Conservation (phyloP, 2,113 vertebrate genomes). For the Mustelus asterias region DNA sequence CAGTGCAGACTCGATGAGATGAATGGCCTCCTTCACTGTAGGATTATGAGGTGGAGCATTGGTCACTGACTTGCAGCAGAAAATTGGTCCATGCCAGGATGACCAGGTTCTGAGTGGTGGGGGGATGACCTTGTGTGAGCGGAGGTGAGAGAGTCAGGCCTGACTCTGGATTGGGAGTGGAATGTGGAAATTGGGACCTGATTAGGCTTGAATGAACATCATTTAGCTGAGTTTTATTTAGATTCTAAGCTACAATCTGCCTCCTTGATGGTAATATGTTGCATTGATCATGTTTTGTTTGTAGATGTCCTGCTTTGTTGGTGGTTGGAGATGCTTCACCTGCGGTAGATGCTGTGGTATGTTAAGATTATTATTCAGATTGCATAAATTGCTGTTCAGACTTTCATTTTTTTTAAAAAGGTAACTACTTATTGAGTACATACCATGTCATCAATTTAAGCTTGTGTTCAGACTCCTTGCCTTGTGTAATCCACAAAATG, state of each 20-base stretch:
- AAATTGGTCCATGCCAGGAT: background rate
- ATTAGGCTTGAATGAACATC: background rate
- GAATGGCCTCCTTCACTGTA: too few species aligned
- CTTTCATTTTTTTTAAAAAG: background rate
- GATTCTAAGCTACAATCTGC: background rate
- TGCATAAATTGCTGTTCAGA: background rate
- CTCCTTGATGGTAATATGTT: background rate
- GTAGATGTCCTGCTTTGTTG: conserved; percentile 73
- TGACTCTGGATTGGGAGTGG: too few species aligned
- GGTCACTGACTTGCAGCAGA: background rate
- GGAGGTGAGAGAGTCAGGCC: too few species aligned
- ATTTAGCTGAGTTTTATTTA: background rate
- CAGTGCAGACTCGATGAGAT: too few species aligned
- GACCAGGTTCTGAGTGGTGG: background rate
- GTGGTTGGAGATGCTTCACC: conserved; percentile 85
- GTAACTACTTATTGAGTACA: background rate
- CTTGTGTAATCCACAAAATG: background rate
- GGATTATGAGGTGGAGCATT: background rate
- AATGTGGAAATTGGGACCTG: background rate
- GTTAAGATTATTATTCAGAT: conserved; percentile 44
- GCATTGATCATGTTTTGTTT: background rate
- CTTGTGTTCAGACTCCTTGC: background rate
- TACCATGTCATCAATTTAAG: background rate
- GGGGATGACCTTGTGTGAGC: background rate
- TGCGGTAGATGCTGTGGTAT: conserved; percentile 81